Evolutionary conservation across 1,140 invertebrate genomes (phyloP), one percentile per base, ranked within the genome.

Genomic region (Bombus confusus): DNA sequence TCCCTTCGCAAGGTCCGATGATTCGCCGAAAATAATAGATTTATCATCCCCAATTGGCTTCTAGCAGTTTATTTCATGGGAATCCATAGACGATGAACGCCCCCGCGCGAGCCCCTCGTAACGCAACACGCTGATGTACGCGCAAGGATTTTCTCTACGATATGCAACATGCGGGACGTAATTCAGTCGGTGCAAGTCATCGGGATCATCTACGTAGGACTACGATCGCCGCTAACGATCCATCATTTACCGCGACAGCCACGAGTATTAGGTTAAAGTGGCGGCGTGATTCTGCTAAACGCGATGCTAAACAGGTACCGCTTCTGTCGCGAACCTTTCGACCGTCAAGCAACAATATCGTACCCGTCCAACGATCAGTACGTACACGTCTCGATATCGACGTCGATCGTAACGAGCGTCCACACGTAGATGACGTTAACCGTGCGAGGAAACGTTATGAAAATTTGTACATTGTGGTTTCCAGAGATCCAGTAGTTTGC

Each of bases 141-240:
- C 76, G 62, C 39, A 34, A 79, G 84, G 84, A 92, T 91, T 92
- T 92, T 91, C 83, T 90, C 83, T 86, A 84, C 86, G 88, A 93
- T 90, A 83, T 83, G 90, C 89, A 91, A 93, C 88, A 93, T 90
- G 92, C 91, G 90, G 87, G 90, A 91, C 86, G 91, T 93, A 93
- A 93, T 93, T 92, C 91, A 87, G 83, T 87, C 86, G 83, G 68
- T 93, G 93, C 93, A 92, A 93, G 93, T 94, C 93, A 93, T 92
- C 88, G 79, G 84, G 91, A 93, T 93, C 87, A 92, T 93, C 91
- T 88, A 78, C 66, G 59, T 77, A 25, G 57, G 73, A 86, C 57
- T 28, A 64, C n/a, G 57, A 25, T 34, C 79, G 62, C 3, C 73
- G 73, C 86, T 90, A 86, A 87, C 83, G 86, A 90, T 91, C 88